Percentiles rank a stretch among this genome's conserved stretches.
These are phyloP conservation scores for Invenusta paracnida DNA, from an alignment of 2,888 invertebrate species.

Conservation along the genomic window DNA sequence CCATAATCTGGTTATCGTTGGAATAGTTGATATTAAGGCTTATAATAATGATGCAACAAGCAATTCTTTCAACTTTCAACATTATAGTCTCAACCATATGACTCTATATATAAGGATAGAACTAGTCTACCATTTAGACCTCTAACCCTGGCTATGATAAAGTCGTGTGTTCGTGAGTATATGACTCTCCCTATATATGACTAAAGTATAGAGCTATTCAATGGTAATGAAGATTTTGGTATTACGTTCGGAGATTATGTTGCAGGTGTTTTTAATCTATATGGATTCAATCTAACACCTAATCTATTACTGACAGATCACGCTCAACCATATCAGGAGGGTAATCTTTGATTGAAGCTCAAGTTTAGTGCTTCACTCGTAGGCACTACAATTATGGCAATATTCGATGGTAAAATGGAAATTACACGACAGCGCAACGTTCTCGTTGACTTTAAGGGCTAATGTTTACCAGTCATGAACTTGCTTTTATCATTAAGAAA, in stretches of 20 bases:
- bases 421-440: neutral
- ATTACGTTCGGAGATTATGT: neutral
- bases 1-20: neutral
- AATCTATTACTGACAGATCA: neutral
- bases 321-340: neutral
- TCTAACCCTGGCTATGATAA: neutral
- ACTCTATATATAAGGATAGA: conserved; percentile 4
- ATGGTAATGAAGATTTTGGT: conserved; percentile 12
- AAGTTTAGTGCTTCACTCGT: neutral
- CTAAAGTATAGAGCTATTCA: neutral
- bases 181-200: too few species aligned
- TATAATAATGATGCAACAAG: conserved; percentile 11
- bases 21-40: conserved; percentile 28
- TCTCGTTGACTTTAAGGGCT: conserved; percentile 13
- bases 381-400: neutral
- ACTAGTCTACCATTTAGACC: neutral
- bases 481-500: neutral
- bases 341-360: neutral
- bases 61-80: conserved; percentile 24
- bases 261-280: neutral
- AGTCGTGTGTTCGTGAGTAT: neutral
- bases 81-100: neutral
- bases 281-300: neutral
- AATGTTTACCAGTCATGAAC: neutral
- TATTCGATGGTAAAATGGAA: conserved; percentile 12